Evolutionary conservation across 2,113 vertebrate species (phyloP), one percentile per base, ranked within the genome.

Genomic region (Haemorhous mexicanus): DNA sequence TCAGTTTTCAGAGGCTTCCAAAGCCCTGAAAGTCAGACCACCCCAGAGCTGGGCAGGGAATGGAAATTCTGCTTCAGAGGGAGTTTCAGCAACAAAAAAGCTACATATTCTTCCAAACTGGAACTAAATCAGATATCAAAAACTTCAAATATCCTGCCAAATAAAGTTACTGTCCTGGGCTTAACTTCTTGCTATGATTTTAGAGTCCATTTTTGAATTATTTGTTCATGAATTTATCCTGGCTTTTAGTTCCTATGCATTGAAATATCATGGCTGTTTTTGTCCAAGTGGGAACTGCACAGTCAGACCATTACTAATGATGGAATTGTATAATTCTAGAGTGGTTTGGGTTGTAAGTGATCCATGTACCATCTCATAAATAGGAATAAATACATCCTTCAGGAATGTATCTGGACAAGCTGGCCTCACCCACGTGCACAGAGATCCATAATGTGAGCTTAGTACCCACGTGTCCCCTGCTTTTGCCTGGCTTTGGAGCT

Each of bases 41-140:
- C 95, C 96, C 93, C 75, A 59, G 93, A 95, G 79, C 84, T 95
- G 94, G 90, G 94, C 92, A 91, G 82, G 87, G 91, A 94, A 59
- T 93, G 87, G 91, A 95, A 96, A 93, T 84, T 90, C 30, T 93
- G 44, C 64, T 93, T 95, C 90, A 77, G 84, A 94, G 84, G 82
- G 84, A 95, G 81, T 91, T 91, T 91, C 82, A 95, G 69, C 87
- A 96, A 95, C 81, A 93, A 62, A 94, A 92, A 94, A 76, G 41
- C 81, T 69, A 49, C 76, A 53, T 67, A 68, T 72, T 94, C 44
- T 91, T 94, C 91, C 89, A 95, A 92, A 87, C 69, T 93, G 93
- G 81, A 96, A 61, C 69, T 72, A 76, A 93, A 85, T 87, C 81
- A 96, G 61, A 27, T 89, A 72, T 76, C 32, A 72, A 82, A 94